These are phyloP conservation scores for Erebia aethiops DNA, from an alignment of 2,888 invertebrate genomes.

Conservation along the genomic window DNA sequence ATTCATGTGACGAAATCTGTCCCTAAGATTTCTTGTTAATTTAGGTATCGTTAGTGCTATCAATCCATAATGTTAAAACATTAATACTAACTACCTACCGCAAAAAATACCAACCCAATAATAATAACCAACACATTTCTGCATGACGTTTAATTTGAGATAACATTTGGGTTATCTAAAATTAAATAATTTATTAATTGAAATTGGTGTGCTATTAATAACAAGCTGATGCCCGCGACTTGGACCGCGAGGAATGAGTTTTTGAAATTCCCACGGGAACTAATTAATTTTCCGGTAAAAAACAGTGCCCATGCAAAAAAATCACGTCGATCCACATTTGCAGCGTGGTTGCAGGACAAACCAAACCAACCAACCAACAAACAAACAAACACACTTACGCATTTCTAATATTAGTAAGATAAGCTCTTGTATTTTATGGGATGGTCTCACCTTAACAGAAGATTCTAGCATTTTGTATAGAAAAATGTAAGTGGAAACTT, in stretches of 20 bases:
- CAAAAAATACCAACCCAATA: neutral
- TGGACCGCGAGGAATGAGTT: too few species aligned
- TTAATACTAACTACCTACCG: too few species aligned
- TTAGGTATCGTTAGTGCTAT: neutral
- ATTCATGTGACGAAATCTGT: neutral
- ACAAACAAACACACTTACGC: too few species aligned
- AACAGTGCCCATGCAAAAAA: too few species aligned
- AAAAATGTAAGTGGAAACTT: neutral
- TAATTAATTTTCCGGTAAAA: too few species aligned
- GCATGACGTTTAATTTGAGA: conserved; percentile 3
- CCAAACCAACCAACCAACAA: too few species aligned
- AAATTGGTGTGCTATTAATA: neutral
- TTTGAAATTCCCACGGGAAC: too few species aligned
- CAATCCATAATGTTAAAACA: too few species aligned
- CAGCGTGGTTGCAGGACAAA: too few species aligned
- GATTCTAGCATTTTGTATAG: neutral
- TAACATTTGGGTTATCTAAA: conserved; percentile 20
- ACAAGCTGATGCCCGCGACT: neutral
- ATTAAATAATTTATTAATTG: conserved; percentile 5
- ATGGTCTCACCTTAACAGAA: neutral
- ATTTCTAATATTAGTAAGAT: too few species aligned
- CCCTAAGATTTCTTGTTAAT: neutral
- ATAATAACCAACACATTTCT: neutral
- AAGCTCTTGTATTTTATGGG: neutral
- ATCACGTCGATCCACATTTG: too few species aligned